Evolutionary conservation across 2,113 vertebrate species (phyloP).

Genomic region (Stigmatopora argus): DNA sequence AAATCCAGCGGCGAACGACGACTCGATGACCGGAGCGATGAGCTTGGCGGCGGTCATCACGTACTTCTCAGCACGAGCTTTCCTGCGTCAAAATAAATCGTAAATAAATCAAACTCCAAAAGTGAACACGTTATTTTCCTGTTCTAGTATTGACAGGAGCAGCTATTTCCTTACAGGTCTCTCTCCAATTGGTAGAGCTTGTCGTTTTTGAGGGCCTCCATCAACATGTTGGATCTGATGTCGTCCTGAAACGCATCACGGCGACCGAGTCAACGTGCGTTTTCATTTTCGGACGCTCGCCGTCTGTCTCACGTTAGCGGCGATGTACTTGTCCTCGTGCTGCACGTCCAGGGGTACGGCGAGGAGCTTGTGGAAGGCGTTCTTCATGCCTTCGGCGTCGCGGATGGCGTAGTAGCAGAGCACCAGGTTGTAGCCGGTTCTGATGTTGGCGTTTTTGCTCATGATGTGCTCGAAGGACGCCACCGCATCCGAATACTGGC

Average conservation of each 20-base stretch:
- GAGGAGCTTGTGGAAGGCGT: slow-evolving; percentile 90
- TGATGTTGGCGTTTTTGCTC: slow-evolving; percentile 83
- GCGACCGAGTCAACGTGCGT: neutral
- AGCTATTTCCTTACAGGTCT: slow-evolving; percentile 75
- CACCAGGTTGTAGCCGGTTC: slow-evolving; percentile 89
- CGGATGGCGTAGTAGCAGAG: slow-evolving; percentile 88
- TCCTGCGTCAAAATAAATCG: slow-evolving; percentile 61
- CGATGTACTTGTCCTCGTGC: slow-evolving; percentile 88
- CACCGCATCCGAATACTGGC: slow-evolving; percentile 87
- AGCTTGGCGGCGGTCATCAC: slow-evolving; percentile 97
- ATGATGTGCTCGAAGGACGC: slow-evolving; percentile 93
- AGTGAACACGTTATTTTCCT: neutral
- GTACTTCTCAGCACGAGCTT: slow-evolving; percentile 86
- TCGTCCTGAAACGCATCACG: slow-evolving; percentile 77
- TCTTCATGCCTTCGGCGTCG: slow-evolving; percentile 91
- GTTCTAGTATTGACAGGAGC: neutral
- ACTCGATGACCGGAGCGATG: slow-evolving; percentile 89
- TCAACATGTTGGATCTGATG: slow-evolving; percentile 78
- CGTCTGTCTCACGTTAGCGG: slow-evolving; percentile 74
- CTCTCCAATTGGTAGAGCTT: slow-evolving; percentile 86
- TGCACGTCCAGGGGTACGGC: slow-evolving; percentile 84
- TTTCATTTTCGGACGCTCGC: neutral
- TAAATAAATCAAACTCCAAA: neutral
- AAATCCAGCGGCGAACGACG: slow-evolving; percentile 88
- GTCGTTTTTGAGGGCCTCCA: slow-evolving; percentile 96